phyloP scores from a whole-genome alignment of 2,888 invertebrate genomes.

The Limnephilus rhombicus region DNA sequence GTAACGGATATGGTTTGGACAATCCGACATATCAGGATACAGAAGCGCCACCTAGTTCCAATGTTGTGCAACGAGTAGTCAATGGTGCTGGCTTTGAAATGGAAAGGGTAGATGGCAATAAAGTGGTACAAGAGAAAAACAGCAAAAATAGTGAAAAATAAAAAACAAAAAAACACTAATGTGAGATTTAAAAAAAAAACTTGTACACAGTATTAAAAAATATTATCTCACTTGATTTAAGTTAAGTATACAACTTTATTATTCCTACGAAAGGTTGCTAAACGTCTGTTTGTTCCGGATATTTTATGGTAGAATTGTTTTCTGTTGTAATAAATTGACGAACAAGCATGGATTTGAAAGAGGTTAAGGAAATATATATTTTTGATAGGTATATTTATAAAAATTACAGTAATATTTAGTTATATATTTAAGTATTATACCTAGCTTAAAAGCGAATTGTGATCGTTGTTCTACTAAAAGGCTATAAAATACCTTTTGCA shows the following conservation, averaged over 20 bases:
- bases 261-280: neutral
- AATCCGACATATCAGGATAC: conserved; percentile 62
- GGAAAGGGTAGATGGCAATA: conserved; percentile 19
- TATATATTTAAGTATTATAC: neutral
- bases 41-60: conserved; percentile 68
- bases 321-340: neutral
- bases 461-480: conserved; percentile 5
- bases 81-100: neutral
- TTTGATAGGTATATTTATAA: neutral
- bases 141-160: conserved; percentile 13
- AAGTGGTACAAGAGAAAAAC: neutral
- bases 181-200: neutral
- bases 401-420: neutral
- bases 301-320: neutral
- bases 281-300: neutral
- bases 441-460: conserved; percentile 36
- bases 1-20: conserved; percentile 54
- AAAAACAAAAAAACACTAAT: neutral
- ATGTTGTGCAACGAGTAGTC: neutral
- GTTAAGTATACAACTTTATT: neutral
- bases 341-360: neutral
- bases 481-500: neutral
- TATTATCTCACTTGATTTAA: neutral
- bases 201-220: neutral
- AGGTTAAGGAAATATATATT: neutral